Base-by-base conservation (phyloP, 2,888 invertebrate genomes). In the Abscondita cerata region DNA sequence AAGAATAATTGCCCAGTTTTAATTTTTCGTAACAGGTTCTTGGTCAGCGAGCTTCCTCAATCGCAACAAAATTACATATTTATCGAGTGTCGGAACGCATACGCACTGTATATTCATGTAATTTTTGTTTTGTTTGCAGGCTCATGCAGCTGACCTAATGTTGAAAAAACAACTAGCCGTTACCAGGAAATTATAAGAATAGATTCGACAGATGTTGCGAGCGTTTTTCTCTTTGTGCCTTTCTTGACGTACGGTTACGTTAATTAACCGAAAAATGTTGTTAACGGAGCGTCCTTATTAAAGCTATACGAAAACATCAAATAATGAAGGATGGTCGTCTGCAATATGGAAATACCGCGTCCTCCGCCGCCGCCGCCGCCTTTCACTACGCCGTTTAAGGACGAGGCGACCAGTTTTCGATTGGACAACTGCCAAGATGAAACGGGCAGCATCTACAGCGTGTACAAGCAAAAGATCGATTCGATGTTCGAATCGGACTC, bases 381-480 rank as follows among this genome's bases (percentile, higher is more conserved):
- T 11, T 50, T 56, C 38, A 41, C n/a, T n/a, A 25, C 25, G 13
- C 47, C 25, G 16, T 47, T 47, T 12, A 18, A 40, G 33, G 68
- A 69, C 55, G 63, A 67, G 25, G 73, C 74, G 51, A 76, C 76
- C 61, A 77, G 77, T 57, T 80, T 80, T 65, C 75, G 80, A 1
- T 69, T 80, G 2, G 65, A 75, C 51, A 77, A 79, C 73, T 62
- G 53, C 44, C 67, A 70, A 36, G 72, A 73, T 50, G 75, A 75
- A 18, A 74, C 78, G 0, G 76, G 78, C 15, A 80, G 80, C 63
- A 74, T 81, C 2, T 86, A 89, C 73, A 89, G 90, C 59, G 83
- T 88, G 62, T 92, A 92, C 81, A 93, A 92, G 79, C 89, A 91
- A 74, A 88, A 91, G 78, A 95, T 95, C 75, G 95, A 95, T 81